Percentiles rank a stretch among this genome's conserved stretches.
These are phyloP conservation scores for Metacarcinus magister DNA, from an alignment of 2,888 invertebrate species.

Conservation along the genomic window DNA sequence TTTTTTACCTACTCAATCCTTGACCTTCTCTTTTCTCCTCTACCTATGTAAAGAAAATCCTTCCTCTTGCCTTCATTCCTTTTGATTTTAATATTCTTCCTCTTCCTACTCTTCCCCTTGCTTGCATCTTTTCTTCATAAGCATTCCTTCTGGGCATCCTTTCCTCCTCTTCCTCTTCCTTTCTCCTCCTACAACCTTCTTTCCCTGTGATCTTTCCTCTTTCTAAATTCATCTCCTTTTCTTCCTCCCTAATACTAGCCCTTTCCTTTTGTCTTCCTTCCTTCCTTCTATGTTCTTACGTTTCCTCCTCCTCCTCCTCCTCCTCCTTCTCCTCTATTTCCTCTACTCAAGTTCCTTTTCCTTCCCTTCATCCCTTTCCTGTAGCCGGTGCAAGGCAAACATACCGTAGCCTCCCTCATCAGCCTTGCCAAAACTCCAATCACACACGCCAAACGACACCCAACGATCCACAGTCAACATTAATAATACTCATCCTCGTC, in stretches of 20 bases:
- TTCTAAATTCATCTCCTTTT: background rate
- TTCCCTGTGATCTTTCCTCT: background rate
- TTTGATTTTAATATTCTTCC: background rate
- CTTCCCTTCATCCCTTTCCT: background rate
- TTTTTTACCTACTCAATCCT: background rate
- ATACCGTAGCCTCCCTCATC: background rate
- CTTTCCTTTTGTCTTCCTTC: background rate
- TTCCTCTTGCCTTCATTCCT: background rate
- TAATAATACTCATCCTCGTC: background rate
- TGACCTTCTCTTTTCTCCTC: background rate
- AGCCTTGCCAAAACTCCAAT: background rate
- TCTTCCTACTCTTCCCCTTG: background rate
- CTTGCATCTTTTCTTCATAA: background rate
- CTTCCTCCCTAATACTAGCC: background rate
- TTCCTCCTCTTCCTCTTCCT: background rate
- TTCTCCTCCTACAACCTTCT: background rate
- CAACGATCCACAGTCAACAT: background rate
- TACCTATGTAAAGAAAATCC: too few relatives aligned
- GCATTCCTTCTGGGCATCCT: background rate
- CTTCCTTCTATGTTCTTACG: background rate
- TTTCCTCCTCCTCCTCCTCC: background rate
- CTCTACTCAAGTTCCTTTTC: background rate
- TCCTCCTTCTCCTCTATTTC: background rate
- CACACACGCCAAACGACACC: background rate
- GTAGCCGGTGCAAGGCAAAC: too few relatives aligned